Evolutionary conservation across 2,888 invertebrate species (phyloP), one percentile per base, ranked within the genome.

Genomic region (Pandemis corylana): DNA sequence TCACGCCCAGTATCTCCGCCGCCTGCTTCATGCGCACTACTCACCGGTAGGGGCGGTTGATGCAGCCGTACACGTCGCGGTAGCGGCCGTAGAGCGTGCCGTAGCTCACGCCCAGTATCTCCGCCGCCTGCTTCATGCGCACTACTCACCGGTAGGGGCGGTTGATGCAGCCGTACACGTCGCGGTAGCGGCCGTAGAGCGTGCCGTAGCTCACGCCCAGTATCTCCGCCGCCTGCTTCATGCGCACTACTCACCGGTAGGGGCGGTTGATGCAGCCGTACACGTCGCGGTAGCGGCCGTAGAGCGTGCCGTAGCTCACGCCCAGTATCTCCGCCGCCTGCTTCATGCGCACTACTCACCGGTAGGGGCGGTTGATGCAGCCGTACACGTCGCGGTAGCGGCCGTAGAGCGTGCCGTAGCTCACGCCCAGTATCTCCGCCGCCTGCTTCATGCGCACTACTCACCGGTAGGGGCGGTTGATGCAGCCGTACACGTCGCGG

Each of bases 61-160:
- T 95, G 87, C 98, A 98, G 28, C 98, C 98, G 86, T 97, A 98
- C 15, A 97, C 98, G 90, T 98, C 98, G 6, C 98, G 94, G 88
- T 98, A 98, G 83, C 98, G 95, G 2, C 98, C 98, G 88, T 98
- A 98, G 7, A 98, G 95, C 0, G 98, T 98, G 6, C 98, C 98
- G 92, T 98, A 98, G 65, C 98, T 98, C 0, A 98, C 98, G 1
- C 98, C 98, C 65, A 98, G 94, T 74, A 98, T 96, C 88, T 98
- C 98, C 2, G 98, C 98, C 3, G 98, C 98, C 80, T 97, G 97
- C 91, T 98, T 98, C 98, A 98, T 98, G n/a, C n/a, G n/a, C n/a
- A n/a, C n/a, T 20, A 20, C 20, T 89, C 82, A 97, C 97, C 97
- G 96, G 87, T 98, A 98, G 0, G 98, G 97, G 89, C 98, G 96